These are phyloP conservation scores for Zaprionus lineosus DNA, from an alignment of 2,888 invertebrate species.

Conservation along the genomic window DNA sequence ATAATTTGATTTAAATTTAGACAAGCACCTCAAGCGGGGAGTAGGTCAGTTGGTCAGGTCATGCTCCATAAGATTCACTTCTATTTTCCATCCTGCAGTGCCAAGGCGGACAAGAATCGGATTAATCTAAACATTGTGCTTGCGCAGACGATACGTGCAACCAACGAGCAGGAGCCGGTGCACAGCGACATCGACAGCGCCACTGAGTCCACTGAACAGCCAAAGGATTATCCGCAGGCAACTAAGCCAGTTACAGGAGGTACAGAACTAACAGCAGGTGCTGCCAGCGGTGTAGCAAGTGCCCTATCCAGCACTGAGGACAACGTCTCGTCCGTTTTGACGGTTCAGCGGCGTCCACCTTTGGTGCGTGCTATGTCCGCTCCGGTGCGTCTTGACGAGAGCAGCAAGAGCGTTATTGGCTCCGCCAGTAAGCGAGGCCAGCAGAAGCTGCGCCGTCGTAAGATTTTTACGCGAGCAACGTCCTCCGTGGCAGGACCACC, in stretches of 20 bases:
- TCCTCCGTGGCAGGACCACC: slow-evolving; percentile 40
- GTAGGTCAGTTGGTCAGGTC: background rate
- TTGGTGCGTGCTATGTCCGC: slow-evolving; percentile 83
- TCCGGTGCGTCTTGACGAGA: slow-evolving; percentile 81
- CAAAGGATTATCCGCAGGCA: slow-evolving; percentile 16
- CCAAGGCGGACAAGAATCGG: slow-evolving; percentile 83
- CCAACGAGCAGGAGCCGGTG: slow-evolving; percentile 65
- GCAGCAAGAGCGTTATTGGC: slow-evolving; percentile 67
- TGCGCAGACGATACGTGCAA: slow-evolving; percentile 83
- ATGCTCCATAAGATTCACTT: slow-evolving; percentile 6
- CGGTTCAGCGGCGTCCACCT: slow-evolving; percentile 79
- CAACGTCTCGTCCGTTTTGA: slow-evolving; percentile 56
- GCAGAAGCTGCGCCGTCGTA: slow-evolving; percentile 78
- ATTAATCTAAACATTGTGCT: slow-evolving; percentile 86
- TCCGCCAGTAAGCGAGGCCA: slow-evolving; percentile 72
- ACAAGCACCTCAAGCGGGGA: background rate
- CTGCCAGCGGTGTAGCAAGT: no score
- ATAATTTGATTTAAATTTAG: slow-evolving; percentile 75
- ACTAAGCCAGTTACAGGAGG: background rate
- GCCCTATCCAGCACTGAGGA: background rate
- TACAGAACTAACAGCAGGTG: background rate
- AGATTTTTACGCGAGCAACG: slow-evolving; percentile 68
- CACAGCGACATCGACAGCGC: slow-evolving; percentile 72
- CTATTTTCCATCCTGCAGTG: slow-evolving; percentile 34
- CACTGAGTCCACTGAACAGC: slow-evolving; percentile 50